Base-by-base conservation (phyloP, 2,888 invertebrate genomes). In the Ganaspis brasiliensis region DNA sequence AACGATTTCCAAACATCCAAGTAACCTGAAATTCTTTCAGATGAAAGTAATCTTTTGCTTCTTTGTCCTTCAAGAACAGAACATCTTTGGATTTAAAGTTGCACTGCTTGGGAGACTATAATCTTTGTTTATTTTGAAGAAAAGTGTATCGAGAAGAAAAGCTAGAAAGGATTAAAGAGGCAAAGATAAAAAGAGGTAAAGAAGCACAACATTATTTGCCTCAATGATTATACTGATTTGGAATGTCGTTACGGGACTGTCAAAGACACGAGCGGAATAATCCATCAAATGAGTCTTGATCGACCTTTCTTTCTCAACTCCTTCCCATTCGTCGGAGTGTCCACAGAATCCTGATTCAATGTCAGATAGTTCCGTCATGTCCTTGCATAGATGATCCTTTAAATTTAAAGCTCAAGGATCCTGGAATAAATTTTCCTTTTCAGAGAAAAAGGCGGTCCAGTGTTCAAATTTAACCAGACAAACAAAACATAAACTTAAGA, bases 161-260 rank as follows among this genome's bases (percentile, higher is more conserved):
- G 45, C n/a, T 70, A 56, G 37, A 55, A 57, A 31, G 40, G 21
- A 45, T 6, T 19, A 40, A 14, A 61, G 63, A 21, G 21, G 14
- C 14, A 24, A n/a, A n/a, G n/a, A n/a, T n/a, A 24, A 40, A n/a
- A 61, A 16, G 5, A 75, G 61, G 74, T 74, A 74, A 71, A 75
- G 71, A 73, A n/a, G n/a, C 6, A 35, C 73, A 79, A 80, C 78
- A 77, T 78, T 82, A 77, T 78, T 82, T 77, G 82, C 74, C 56
- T 76, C 71, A 72, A 40, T 35, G 59, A 31, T 14, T 21, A 35
- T 16, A 26, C 31, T 76, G 70, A 81, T 70, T 19, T 73, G 82
- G 82, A 84, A 87, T 82, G 82, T 83, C 82, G 82, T 84, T 84
- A 82, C 81, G 78, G 82, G 79, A 81, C 85, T 83, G 84, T 84